Evolutionary conservation across 2,797 vertebrate genomes (phyloP).

Genomic region (Aulostomus chinensis): DNA sequence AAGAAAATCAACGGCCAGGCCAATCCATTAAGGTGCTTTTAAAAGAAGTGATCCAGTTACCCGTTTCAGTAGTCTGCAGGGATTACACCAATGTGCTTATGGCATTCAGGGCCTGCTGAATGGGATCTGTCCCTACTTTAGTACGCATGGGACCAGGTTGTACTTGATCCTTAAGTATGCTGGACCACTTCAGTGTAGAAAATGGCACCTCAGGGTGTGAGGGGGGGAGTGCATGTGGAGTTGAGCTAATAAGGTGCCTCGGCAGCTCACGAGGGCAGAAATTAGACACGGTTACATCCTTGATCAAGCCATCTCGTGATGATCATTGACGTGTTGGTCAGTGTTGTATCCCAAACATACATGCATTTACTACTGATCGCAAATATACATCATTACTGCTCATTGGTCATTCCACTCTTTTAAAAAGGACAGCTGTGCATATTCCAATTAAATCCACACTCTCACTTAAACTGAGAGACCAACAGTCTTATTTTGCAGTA

Average conservation of each 20-base stretch:
- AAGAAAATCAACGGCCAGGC: constrained; percentile 76
- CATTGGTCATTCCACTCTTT: too few species aligned
- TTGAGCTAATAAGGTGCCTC: not conserved
- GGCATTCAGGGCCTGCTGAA: constrained; percentile 76
- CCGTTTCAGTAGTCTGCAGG: constrained; percentile 82
- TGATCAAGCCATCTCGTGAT: constrained; percentile 3
- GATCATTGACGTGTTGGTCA: too few species aligned
- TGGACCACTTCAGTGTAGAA: constrained; percentile 42
- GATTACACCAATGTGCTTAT: constrained; percentile 88
- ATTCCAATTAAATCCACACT: too few species aligned
- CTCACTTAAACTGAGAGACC: too few species aligned
- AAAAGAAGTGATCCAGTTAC: constrained; percentile 88
- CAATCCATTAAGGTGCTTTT: constrained; percentile 88
- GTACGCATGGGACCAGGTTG: constrained; percentile 62
- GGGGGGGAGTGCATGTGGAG: not conserved
- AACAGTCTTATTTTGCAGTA: too few species aligned
- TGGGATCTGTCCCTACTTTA: constrained; percentile 74
- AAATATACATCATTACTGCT: not conserved
- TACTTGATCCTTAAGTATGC: constrained; percentile 59
- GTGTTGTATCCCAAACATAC: not conserved
- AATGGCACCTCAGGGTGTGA: constrained; percentile 17
- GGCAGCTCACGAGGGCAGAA: not conserved
- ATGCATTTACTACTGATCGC: not conserved
- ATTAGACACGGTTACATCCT: constrained; percentile 2
- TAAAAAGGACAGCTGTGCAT: too few species aligned